Evolutionary conservation across 2,888 invertebrate species (phyloP).

Genomic region (Tetragnatha montana): DNA sequence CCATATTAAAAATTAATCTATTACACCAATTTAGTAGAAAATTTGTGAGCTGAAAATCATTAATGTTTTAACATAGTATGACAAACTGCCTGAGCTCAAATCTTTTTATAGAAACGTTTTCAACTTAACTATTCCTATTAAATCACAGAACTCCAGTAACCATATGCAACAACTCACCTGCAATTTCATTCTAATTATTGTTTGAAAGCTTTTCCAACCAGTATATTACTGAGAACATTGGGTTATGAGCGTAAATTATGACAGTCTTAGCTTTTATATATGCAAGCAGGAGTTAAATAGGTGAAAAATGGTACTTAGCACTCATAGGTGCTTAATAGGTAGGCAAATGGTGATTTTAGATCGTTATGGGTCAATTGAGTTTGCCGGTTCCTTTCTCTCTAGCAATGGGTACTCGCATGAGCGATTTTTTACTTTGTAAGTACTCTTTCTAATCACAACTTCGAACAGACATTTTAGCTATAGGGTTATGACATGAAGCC

Average conservation of each 20-base stretch:
- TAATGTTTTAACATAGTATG: too few relatives aligned
- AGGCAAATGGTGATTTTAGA: constrained; percentile 47
- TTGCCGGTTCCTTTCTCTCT: constrained; percentile 37
- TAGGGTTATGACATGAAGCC: neutral
- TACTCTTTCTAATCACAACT: too few relatives aligned
- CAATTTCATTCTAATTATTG: constrained; percentile 22
- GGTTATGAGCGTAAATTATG: constrained; percentile 13
- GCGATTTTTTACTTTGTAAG: neutral
- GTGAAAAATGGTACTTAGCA: constrained; percentile 41
- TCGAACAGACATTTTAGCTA: too few relatives aligned
- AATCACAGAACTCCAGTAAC: neutral
- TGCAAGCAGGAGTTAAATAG: neutral
- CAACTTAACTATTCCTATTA: too few relatives aligned
- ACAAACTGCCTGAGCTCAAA: too few relatives aligned
- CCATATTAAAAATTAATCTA: too few relatives aligned
- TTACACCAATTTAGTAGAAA: too few relatives aligned
- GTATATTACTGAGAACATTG: neutral
- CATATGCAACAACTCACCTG: constrained; percentile 22
- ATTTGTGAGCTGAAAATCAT: too few relatives aligned
- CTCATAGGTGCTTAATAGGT: constrained; percentile 48
- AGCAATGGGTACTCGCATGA: neutral
- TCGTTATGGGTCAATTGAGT: constrained; percentile 39
- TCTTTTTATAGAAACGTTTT: too few relatives aligned
- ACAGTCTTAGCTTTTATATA: constrained; percentile 35
- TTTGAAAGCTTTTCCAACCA: neutral